A percentile compares a stretch with the other conserved stretches of the same genome.
phyloP scores from a whole-genome alignment of 2,797 vertebrate genomes.

The Clamator glandarius region DNA sequence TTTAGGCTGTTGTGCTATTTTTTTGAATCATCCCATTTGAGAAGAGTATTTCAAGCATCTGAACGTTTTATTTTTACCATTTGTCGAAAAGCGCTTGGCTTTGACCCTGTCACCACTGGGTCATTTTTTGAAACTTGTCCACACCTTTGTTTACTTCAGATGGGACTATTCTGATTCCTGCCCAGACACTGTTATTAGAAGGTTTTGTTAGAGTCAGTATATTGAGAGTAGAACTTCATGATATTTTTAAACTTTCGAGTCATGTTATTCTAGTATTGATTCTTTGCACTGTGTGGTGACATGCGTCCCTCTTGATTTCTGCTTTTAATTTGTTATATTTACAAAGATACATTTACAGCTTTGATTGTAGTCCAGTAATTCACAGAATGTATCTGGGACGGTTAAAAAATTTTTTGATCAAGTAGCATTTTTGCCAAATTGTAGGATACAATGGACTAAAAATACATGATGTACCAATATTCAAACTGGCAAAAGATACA shows the following conservation, averaged over 20 bases:
- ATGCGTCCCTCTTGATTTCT: neutral
- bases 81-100: neutral
- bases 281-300: neutral
- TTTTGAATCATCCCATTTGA: neutral
- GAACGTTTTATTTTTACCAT: neutral
- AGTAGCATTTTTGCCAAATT: neutral
- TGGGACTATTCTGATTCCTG: neutral
- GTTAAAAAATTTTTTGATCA: neutral
- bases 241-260: neutral
- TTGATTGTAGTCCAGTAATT: neutral
- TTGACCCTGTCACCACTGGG: neutral
- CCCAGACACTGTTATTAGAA: neutral
- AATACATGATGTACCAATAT: neutral
- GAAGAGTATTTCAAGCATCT: conserved; percentile 38
- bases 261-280: neutral
- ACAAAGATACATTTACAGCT: neutral
- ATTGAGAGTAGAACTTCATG: neutral
- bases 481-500: neutral
- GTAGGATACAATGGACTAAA: neutral
- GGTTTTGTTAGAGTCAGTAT: neutral
- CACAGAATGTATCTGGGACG: neutral
- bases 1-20: neutral
- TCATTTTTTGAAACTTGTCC: conserved; percentile 20
- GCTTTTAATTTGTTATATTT: neutral
- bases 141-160: conserved; percentile 27